These are phyloP conservation scores for Crossaster papposus DNA, from an alignment of 53 echinoderm and acorn worm species.

Conservation along the genomic window DNA sequence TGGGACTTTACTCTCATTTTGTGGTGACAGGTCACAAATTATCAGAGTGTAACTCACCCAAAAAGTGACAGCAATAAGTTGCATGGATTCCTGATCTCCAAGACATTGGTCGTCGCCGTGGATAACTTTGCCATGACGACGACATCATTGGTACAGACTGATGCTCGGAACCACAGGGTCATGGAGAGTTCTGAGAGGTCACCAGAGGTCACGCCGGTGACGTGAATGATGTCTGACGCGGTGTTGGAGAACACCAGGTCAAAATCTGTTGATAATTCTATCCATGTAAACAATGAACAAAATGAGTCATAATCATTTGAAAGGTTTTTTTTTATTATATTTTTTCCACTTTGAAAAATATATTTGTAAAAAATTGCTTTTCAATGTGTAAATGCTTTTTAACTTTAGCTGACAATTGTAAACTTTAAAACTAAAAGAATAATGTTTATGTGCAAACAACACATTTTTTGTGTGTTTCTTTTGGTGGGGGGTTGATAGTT, in stretches of 20 bases:
- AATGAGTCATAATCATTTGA: not conserved
- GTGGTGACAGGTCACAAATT: too few relatives aligned
- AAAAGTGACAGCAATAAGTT: not conserved
- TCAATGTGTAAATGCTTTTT: too few relatives aligned
- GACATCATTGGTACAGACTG: not conserved
- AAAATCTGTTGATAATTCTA: constrained; percentile 26
- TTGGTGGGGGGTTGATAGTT: too few relatives aligned
- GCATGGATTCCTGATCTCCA: constrained; percentile 12
- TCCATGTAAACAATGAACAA: not conserved
- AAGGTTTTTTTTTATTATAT: not conserved
- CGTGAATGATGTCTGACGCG: constrained; percentile 13
- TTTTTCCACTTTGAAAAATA: not conserved
- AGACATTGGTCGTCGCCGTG: not conserved
- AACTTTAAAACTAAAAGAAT: too few relatives aligned
- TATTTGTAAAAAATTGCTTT: not conserved
- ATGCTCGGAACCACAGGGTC: constrained; percentile 22
- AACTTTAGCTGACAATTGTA: too few relatives aligned
- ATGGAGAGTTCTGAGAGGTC: constrained; percentile 10
- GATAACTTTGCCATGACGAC: constrained; percentile 13
- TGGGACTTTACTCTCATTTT: too few relatives aligned
- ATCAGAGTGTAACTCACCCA: constrained; percentile 22
- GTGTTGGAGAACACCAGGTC: constrained; percentile 23
- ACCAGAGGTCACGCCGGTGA: constrained; percentile 17
- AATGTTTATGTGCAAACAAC: too few relatives aligned
- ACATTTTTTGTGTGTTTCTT: not conserved